phyloP scores from a whole-genome alignment of 2,113 vertebrate genomes.

The Malurus alboscapulatus region DNA sequence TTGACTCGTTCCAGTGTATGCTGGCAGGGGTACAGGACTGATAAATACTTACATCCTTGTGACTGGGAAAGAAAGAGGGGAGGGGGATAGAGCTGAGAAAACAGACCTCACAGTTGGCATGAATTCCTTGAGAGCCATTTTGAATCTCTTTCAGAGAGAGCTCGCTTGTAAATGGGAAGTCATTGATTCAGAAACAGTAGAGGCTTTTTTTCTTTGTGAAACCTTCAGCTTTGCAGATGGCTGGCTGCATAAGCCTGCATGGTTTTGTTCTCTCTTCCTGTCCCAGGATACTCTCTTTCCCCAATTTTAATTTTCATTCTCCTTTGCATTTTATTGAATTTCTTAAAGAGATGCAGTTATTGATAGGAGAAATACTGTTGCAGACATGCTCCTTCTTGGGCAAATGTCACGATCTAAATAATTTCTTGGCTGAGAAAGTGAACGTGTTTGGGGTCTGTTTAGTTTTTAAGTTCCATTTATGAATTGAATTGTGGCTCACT shows the following conservation, averaged over 20 bases:
- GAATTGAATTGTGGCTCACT: neutral
- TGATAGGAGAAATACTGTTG: neutral
- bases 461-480: neutral
- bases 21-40: conserved; percentile 75
- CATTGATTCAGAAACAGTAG: conserved; percentile 75
- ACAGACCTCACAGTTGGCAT: conserved; percentile 69
- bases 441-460: neutral
- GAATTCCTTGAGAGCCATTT: conserved; percentile 76
- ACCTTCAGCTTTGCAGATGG: conserved; percentile 75
- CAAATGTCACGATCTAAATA: neutral
- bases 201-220: conserved; percentile 70
- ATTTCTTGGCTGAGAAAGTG: neutral
- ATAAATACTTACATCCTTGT: conserved; percentile 76
- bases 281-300: conserved; percentile 15
- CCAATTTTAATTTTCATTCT: conserved; percentile 28
- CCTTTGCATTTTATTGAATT: neutral
- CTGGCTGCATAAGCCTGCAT: conserved; percentile 61
- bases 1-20: conserved; percentile 68
- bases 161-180: conserved; percentile 69
- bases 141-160: conserved; percentile 61
- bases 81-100: conserved; percentile 49
- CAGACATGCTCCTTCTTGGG: neutral
- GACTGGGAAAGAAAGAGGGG: conserved; percentile 59
- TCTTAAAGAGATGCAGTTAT: neutral
- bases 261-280: conserved; percentile 67